Evolutionary conservation across 2,797 vertebrate genomes (phyloP), one percentile per base, ranked within the genome.

Genomic region (Lemur catta): DNA sequence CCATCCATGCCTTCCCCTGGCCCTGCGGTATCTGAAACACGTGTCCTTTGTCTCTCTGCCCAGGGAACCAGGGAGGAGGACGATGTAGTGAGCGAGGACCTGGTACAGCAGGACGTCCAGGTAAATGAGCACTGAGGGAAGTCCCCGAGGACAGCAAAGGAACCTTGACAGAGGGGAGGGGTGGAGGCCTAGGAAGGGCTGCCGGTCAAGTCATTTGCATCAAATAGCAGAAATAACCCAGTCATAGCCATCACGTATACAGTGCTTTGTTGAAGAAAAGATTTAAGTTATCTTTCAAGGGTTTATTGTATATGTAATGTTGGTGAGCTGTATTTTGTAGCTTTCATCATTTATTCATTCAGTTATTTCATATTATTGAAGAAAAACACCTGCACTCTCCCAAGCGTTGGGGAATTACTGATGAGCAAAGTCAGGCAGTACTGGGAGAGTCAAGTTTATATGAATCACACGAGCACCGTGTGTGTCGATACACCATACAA

Each of bases 11-110:
- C 38, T 38, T 38, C 38, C n/a, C 50, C 38, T 11, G 1, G 67
- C 85, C 41, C 35, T 52, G 9, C 2, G 30, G 24, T 6, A 9
- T 41, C 20, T 74, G 82, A 92, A 82, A 71, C 38, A 35, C 7
- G 0, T 78, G 7, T 59, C 7, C 71, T 57, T 46, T 88, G 2
- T 95, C 24, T 96, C 20, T 86, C 80, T 35, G 86, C 96, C 28
- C 97, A 99, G 99, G 99, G 99, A 65, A 99, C 99, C 98, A 99
- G 99, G 97, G 99, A 99, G 95, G 99, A 99, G 80, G 99, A 99
- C 0, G 99, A 99, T 0, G 99, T 99, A 43, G 99, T 99, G 95
- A 99, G 99, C 0, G 99, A 99, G 94, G 99, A 99, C 89, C 97
- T 99, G 96, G 99, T 99, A 85, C 98, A 99, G 75, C 99, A 99